Base-by-base conservation (phyloP, 53 echinoderm and acorn worm genomes). In the Echinometra lucunter region DNA sequence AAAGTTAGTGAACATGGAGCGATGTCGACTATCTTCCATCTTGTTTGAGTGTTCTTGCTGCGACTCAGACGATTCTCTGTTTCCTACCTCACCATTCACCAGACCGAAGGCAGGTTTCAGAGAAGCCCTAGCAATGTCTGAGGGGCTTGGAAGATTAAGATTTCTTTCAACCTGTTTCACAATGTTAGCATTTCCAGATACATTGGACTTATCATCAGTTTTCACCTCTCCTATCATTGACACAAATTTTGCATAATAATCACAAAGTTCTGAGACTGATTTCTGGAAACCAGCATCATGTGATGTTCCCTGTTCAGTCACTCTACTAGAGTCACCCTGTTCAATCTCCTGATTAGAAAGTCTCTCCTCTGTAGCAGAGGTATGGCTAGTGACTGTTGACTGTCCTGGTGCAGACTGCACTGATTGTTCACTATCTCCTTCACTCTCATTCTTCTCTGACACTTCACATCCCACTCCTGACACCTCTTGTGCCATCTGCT, bases 391-490 rank as follows among this genome's bases (percentile, higher is more conserved):
- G 85, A 28, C 85, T 85, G 85, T 49, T 49, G 53, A n/a, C 25
- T n/a, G 47, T 47, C 28, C 85, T 85, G 85, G n/a, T 18, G 10
- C 28, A 85, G 47, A 85, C 49, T 85, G 85, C 85, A 85, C 85
- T 47, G 85, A 85, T n/a, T 85, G n/a, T 85, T 49, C 85, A 49
- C 23, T 53, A 21, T 40, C 60, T 44, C 42, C 94, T 94, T 32
- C 74, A 38, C 32, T 35, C 17, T 21, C 45, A 87, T 85, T 28
- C 57, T 37, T 18, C 60, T 37, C 16, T 35, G 16, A 21, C 27
- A 37, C 94, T 66, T 58, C 89, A 34, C 32, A 74, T 89, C 88
- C 85, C 88, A 60, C 88, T 44, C 53, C 82, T 88, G 70, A 91
- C 44, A 70, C 70, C 21, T 42, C 89, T 47, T 66, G n/a, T 23